Evolutionary conservation across 1,140 invertebrate genomes (phyloP).

Genomic region (Papilio polyxenes): DNA sequence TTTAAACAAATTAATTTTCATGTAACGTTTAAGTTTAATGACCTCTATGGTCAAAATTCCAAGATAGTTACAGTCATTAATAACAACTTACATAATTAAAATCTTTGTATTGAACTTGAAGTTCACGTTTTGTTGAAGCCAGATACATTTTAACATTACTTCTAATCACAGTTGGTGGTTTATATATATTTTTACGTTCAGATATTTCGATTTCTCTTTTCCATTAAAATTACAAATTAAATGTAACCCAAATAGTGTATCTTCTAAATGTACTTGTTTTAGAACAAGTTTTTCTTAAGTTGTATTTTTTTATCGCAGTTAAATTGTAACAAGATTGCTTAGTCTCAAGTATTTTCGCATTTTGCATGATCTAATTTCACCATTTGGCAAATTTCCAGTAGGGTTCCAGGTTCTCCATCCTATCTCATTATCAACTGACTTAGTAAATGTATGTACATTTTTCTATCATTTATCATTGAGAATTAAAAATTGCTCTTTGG

Average conservation of each 20-base stretch:
- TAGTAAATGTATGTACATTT: not conserved
- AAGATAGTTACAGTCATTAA: no score
- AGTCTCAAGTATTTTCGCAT: constrained; percentile 8
- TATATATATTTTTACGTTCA: no score
- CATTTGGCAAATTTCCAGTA: not conserved
- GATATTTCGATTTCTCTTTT: no score
- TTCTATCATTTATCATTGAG: not conserved
- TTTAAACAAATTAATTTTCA: constrained; percentile 14
- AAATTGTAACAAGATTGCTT: not conserved
- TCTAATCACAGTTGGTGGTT: no score
- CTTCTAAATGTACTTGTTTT: no score
- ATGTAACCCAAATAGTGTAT: no score
- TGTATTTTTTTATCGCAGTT: not conserved
- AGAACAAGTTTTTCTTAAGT: no score
- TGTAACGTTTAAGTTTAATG: not conserved
- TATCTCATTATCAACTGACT: not conserved
- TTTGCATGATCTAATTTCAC: not conserved
- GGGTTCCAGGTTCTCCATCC: not conserved
- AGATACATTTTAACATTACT: no score
- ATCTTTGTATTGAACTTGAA: no score
- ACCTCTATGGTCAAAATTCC: not conserved
- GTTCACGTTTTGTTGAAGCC: no score
- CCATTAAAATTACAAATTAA: no score
- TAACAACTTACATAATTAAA: no score
- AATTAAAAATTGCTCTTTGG: not conserved